Conservation (phyloP, 2,888 invertebrate species). For the Acrobasis suavella region DNA sequence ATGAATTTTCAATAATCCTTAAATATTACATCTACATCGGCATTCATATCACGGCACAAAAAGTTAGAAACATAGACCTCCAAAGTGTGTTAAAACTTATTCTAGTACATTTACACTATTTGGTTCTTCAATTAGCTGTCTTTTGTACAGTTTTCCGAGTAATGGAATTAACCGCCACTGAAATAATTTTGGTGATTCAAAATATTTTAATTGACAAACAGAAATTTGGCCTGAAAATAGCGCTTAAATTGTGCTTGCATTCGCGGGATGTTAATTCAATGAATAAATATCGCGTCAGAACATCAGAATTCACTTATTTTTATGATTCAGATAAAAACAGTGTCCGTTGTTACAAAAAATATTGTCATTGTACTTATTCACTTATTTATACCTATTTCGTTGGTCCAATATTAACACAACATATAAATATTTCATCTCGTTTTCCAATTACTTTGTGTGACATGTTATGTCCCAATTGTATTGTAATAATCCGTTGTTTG, state of each 20-base stretch:
- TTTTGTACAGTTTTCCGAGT: slow-evolving; percentile 56
- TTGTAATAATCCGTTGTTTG: no score
- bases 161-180: slow-evolving; percentile 70
- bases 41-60: not conserved
- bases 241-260: slow-evolving; percentile 75
- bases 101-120: slow-evolving; percentile 37
- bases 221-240: slow-evolving; percentile 71
- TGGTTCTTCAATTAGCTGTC: slow-evolving; percentile 51
- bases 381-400: not conserved
- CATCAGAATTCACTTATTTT: slow-evolving; percentile 57
- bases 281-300: slow-evolving; percentile 69
- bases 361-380: not conserved
- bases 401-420: not conserved
- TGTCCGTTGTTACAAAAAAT: not conserved
- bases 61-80: not conserved
- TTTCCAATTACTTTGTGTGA: no score
- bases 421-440: not conserved
- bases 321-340: slow-evolving; percentile 31
- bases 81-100: not conserved
- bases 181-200: slow-evolving; percentile 76
- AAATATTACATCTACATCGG: no score
- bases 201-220: slow-evolving; percentile 82
- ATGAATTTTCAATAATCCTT: no score
- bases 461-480: no score
- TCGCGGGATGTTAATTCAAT: slow-evolving; percentile 72